Evolutionary conservation across 2,888 invertebrate species (phyloP).

Genomic region (Parnassius mnemosyne): DNA sequence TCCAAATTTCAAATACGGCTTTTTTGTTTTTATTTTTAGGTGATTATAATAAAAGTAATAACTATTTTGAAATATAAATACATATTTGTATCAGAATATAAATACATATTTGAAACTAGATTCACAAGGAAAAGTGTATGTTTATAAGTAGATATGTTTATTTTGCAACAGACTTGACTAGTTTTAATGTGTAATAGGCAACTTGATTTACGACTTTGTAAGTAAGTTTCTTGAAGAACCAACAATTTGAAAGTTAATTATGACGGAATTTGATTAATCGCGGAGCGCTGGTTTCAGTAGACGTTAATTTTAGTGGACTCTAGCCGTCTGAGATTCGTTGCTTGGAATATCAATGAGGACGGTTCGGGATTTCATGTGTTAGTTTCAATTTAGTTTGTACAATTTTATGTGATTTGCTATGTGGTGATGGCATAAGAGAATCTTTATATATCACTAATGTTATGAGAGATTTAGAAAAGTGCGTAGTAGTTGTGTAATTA

Average conservation of each 20-base stretch:
- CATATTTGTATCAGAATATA: not conserved
- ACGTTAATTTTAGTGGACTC: constrained; percentile 20
- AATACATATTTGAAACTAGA: constrained; percentile 4
- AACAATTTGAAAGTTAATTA: constrained; percentile 24
- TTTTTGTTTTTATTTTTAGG: too few relatives aligned
- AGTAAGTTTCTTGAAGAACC: constrained; percentile 21
- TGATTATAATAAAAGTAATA: too few relatives aligned
- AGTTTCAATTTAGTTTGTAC: constrained; percentile 1
- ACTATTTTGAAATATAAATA: not conserved
- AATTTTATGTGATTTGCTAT: too few relatives aligned
- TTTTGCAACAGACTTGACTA: constrained; percentile 10
- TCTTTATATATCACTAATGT: too few relatives aligned
- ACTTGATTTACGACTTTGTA: constrained; percentile 25
- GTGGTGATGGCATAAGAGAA: too few relatives aligned
- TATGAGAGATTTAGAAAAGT: too few relatives aligned
- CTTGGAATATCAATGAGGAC: constrained; percentile 19
- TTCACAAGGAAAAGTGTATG: not conserved
- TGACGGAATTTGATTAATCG: constrained; percentile 18
- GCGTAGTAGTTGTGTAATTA: too few relatives aligned
- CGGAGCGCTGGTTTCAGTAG: constrained; percentile 11
- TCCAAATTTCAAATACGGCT: too few relatives aligned
- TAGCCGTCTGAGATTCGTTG: constrained; percentile 5
- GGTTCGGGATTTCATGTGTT: constrained; percentile 2
- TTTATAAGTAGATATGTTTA: constrained; percentile 1
- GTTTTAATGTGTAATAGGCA: constrained; percentile 14